Conservation (phyloP, 2,888 invertebrate species). For the Idaea dimidiata region DNA sequence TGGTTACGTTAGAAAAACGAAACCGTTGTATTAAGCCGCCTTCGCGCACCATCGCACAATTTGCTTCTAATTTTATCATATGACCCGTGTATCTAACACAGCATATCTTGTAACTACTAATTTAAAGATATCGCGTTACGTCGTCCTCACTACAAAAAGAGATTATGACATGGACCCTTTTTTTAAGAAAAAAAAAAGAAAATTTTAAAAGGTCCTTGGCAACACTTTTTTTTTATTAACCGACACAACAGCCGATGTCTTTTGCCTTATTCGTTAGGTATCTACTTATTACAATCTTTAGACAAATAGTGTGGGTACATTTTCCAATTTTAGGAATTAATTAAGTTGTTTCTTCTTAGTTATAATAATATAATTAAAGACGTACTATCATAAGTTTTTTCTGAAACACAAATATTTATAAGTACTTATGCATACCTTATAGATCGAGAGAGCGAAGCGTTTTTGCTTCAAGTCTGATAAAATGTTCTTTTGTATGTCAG, state of each 20-base stretch:
- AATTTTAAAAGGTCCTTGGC: background rate
- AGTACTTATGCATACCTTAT: too few species aligned
- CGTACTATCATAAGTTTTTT: too few species aligned
- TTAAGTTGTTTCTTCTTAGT: too few species aligned
- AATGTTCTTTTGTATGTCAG: too few species aligned
- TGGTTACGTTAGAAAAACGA: background rate
- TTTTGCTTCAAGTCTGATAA: too few species aligned
- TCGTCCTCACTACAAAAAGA: conserved; percentile 30
- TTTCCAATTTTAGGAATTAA: too few species aligned
- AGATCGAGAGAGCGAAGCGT: too few species aligned
- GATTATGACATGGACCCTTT: conserved; percentile 28
- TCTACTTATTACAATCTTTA: too few species aligned
- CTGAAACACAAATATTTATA: too few species aligned
- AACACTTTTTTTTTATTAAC: background rate
- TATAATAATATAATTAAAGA: too few species aligned
- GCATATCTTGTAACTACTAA: conserved; percentile 31
- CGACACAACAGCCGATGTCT: background rate
- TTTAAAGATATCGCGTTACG: conserved; percentile 51
- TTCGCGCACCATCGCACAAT: conserved; percentile 63
- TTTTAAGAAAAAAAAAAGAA: conserved; percentile 13
- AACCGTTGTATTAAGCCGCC: conserved; percentile 53
- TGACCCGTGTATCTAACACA: conserved; percentile 30
- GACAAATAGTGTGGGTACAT: too few species aligned
- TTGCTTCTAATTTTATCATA: conserved; percentile 58
- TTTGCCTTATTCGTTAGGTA: too few species aligned